These are phyloP conservation scores for Typhlichthys subterraneus DNA, from an alignment of 2,797 vertebrate genomes.

Conservation along the genomic window DNA sequence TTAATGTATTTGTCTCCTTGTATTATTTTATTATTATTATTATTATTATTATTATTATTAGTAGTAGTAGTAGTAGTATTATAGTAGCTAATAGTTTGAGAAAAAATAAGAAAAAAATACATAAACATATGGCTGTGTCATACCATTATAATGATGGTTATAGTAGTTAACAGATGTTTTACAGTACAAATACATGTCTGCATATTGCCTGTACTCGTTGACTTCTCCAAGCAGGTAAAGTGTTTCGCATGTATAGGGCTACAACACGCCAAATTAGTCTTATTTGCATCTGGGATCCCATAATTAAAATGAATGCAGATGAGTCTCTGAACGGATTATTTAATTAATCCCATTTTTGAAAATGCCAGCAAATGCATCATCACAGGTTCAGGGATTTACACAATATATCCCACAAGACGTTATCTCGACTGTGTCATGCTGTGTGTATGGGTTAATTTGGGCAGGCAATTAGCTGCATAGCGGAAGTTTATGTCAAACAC, in stretches of 20 bases:
- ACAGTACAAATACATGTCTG: conserved; percentile 5
- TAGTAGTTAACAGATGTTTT: conserved; percentile 24
- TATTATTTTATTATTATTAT: no score
- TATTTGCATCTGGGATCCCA: conserved; percentile 51
- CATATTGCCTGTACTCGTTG: conserved; percentile 17
- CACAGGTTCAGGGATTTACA: no score
- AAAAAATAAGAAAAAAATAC: no score
- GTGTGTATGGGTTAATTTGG: conserved; percentile 37
- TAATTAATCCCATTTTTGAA: conserved; percentile 32
- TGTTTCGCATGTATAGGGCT: conserved; percentile 14
- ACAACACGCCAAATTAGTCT: conserved; percentile 39
- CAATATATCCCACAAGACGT: neutral
- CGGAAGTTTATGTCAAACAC: conserved; percentile 44
- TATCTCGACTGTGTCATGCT: conserved; percentile 27
- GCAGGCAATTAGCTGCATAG: conserved; percentile 35
- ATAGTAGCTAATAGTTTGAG: no score
- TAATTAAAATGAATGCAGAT: conserved; percentile 24
- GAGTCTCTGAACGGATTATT: conserved; percentile 31
- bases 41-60: no score
- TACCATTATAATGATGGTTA: conserved; percentile 1
- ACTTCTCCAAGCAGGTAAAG: conserved; percentile 16
- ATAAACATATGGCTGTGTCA: neutral
- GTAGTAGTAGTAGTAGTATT: no score
- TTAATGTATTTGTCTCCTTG: no score
- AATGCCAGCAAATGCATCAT: no score